A percentile compares a stretch with the other conserved stretches of the same genome.
Conservation (phyloP, 1,140 invertebrate species). For the Drosophila punjabiensis region DNA sequence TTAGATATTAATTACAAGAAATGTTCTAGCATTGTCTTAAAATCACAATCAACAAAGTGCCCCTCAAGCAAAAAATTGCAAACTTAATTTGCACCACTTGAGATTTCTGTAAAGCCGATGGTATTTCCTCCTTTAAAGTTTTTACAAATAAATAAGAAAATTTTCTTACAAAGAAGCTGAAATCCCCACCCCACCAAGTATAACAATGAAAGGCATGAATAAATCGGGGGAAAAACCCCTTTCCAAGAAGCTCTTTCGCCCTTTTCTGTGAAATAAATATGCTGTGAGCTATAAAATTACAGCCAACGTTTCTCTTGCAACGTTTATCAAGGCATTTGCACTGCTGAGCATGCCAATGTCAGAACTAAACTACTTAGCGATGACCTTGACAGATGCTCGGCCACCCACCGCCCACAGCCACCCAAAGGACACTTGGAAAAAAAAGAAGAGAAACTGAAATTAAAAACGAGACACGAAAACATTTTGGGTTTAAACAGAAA, state of each 20-base stretch:
- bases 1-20: not conserved
- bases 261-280: constrained; percentile 36
- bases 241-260: constrained; percentile 2
- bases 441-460: not conserved
- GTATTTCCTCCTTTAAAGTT: not conserved
- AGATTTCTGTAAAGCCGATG: constrained; percentile 1
- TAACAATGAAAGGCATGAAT: constrained; percentile 15
- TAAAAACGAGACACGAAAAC: not conserved
- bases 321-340: constrained; percentile 51
- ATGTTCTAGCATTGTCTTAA: no score
- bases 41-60: not conserved
- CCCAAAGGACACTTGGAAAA: not conserved
- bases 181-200: constrained; percentile 17
- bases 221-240: not conserved
- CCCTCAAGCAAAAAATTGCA: not conserved
- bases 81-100: constrained; percentile 6
- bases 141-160: constrained; percentile 37
- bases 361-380: constrained; percentile 54
- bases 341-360: constrained; percentile 51
- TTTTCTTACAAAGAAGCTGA: constrained; percentile 19
- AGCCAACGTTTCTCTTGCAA: constrained; percentile 25
- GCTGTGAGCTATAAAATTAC: constrained; percentile 49
- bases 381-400: constrained; percentile 40
- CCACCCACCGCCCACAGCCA: not conserved
- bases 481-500: not conserved